Percentiles rank a stretch among this genome's conserved stretches.
Conservation (phyloP, 1,140 invertebrate species). For the Monomorium pharaonis region DNA sequence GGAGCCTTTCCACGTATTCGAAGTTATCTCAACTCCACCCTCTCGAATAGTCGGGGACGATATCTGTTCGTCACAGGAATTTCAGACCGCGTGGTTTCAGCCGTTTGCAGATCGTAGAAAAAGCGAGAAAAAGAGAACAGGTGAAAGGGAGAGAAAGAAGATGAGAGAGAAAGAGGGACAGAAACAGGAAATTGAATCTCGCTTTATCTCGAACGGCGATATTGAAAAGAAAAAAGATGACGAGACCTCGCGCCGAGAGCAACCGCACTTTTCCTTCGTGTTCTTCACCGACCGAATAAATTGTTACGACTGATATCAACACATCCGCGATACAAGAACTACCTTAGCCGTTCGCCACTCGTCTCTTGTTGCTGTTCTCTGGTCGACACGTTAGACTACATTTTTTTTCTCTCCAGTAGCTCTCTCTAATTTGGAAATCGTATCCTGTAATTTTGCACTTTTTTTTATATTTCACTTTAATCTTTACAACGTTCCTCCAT, state of each 20-base stretch:
- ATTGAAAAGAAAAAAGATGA: slow-evolving; percentile 71
- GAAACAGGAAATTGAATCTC: slow-evolving; percentile 82
- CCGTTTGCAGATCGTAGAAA: slow-evolving; percentile 1
- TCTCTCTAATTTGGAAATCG: neutral
- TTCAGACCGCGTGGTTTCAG: slow-evolving; percentile 64
- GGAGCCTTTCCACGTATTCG: slow-evolving; percentile 59
- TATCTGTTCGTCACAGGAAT: slow-evolving; percentile 70
- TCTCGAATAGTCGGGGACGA: slow-evolving; percentile 22
- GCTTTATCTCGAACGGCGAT: slow-evolving; percentile 76
- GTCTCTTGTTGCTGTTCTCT: neutral
- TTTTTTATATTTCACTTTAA: neutral
- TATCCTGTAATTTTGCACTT: neutral
- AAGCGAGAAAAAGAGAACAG: slow-evolving; percentile 64
- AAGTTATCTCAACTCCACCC: slow-evolving; percentile 63
- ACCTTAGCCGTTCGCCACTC: neutral
- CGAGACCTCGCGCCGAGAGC: slow-evolving; percentile 48
- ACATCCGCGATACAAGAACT: slow-evolving; percentile 57
- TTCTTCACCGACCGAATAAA: slow-evolving; percentile 77
- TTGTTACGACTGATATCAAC: slow-evolving; percentile 76
- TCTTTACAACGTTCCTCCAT: neutral
- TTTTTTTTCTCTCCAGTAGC: neutral
- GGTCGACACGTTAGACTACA: slow-evolving; percentile 51
- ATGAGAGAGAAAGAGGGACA: slow-evolving; percentile 70
- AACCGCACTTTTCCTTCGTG: slow-evolving; percentile 70
- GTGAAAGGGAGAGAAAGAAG: slow-evolving; percentile 70